Conservation (phyloP, 2,888 invertebrate species). For the Rhimphoctona megacephalus region DNA sequence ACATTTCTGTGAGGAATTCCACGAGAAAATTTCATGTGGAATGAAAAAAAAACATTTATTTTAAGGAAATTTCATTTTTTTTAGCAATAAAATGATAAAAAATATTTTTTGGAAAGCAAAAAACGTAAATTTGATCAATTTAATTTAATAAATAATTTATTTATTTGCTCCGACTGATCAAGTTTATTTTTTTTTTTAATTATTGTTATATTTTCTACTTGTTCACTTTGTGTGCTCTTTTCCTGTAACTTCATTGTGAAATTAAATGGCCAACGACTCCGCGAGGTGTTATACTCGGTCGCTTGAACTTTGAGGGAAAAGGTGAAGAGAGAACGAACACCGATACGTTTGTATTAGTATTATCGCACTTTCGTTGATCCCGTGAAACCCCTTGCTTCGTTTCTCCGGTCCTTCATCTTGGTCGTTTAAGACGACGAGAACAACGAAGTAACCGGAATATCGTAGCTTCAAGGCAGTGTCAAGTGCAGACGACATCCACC, state of each 20-base stretch:
- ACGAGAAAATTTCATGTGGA: neutral
- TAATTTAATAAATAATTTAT: neutral
- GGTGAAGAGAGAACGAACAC: slow-evolving; percentile 7
- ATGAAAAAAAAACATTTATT: neutral
- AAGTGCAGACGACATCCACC: slow-evolving; percentile 73
- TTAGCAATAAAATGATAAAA: neutral
- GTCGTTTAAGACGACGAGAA: slow-evolving; percentile 58
- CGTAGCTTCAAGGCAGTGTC: slow-evolving; percentile 74
- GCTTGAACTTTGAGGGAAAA: neutral
- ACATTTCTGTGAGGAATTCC: neutral
- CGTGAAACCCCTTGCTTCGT: slow-evolving; percentile 42
- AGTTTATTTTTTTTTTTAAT: neutral
- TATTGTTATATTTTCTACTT: neutral
- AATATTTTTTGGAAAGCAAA: no score
- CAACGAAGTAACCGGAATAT: slow-evolving; percentile 74
- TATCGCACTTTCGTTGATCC: slow-evolving; percentile 59
- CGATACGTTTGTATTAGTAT: slow-evolving; percentile 45
- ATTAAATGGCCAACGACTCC: slow-evolving; percentile 28
- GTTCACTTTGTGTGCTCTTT: neutral
- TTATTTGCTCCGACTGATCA: neutral
- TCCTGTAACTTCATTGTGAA: neutral
- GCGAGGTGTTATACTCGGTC: neutral
- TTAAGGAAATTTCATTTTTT: neutral
- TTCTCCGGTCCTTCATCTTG: slow-evolving; percentile 53
- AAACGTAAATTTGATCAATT: no score